Percentiles rank a stretch among this genome's conserved stretches.
Conservation (phyloP, 2,888 invertebrate genomes). For the Pilophorus perplexus region DNA sequence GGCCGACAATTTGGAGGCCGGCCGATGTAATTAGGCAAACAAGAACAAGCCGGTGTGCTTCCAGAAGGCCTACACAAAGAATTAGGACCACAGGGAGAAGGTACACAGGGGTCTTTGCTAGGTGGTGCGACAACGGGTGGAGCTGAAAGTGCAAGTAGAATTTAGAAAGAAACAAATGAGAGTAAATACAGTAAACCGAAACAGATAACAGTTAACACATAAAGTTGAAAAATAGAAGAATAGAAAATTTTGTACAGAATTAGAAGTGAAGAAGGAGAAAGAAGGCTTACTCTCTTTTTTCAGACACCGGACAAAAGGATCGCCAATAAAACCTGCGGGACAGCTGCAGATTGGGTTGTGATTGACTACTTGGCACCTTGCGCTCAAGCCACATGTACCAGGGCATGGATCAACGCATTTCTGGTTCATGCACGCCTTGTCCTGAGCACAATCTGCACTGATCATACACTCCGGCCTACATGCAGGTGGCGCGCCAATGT, state of each 20-base stretch:
- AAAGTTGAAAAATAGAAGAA: not conserved
- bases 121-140: slow-evolving; percentile 54
- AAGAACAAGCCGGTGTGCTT: slow-evolving; percentile 58
- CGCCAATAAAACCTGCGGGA: slow-evolving; percentile 58
- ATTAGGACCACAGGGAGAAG: slow-evolving; percentile 65
- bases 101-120: slow-evolving; percentile 68
- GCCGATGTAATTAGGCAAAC: slow-evolving; percentile 60
- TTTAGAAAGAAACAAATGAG: slow-evolving; percentile 1
- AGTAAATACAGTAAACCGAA: not conserved
- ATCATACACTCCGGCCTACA: slow-evolving; percentile 76
- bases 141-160: slow-evolving; percentile 53
- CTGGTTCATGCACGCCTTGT: slow-evolving; percentile 73
- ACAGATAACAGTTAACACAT: not conserved
- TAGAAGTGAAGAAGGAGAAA: slow-evolving; percentile 1
- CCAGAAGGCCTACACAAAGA: slow-evolving; percentile 58
- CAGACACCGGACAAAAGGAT: slow-evolving; percentile 60
- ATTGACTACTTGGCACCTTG: slow-evolving; percentile 73
- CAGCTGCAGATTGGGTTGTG: slow-evolving; percentile 72
- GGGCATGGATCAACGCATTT: slow-evolving; percentile 76
- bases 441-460: slow-evolving; percentile 72
- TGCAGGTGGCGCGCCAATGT: slow-evolving; percentile 70
- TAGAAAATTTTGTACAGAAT: not conserved
- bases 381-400: slow-evolving; percentile 72
- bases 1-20: slow-evolving; percentile 64
- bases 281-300: slow-evolving; percentile 50